Conservation (phyloP, 2,113 vertebrate species). For the Aythya baeri region DNA sequence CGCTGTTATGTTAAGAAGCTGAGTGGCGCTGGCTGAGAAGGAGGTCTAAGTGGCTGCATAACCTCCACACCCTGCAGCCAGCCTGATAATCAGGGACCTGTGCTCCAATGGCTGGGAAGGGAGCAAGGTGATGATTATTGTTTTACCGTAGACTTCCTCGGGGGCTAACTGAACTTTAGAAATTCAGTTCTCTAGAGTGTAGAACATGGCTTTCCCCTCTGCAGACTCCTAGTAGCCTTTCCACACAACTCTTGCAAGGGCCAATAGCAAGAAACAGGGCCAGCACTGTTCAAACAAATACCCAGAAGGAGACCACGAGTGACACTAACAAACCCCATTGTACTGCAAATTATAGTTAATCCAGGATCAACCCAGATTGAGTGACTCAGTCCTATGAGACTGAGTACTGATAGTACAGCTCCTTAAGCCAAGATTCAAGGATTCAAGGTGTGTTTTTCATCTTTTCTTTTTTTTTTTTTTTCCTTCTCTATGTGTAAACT, state of each 20-base stretch:
- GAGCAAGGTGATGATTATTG: slow-evolving; percentile 51
- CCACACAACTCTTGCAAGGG: background rate
- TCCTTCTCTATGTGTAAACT: background rate
- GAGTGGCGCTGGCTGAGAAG: slow-evolving; percentile 41
- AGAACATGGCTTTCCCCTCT: background rate
- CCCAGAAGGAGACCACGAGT: background rate
- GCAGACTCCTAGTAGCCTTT: background rate
- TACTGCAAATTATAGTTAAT: background rate
- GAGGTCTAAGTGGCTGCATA: slow-evolving; percentile 13
- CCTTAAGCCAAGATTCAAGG: background rate
- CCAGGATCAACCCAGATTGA: background rate
- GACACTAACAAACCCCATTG: background rate
- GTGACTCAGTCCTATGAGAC: background rate
- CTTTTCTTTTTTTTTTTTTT: background rate
- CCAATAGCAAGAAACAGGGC: background rate
- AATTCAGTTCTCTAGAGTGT: background rate
- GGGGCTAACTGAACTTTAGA: slow-evolving; percentile 20
- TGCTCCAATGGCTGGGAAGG: background rate
- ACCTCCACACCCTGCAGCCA: background rate
- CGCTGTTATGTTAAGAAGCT: slow-evolving; percentile 41
- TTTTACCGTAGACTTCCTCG: slow-evolving; percentile 31
- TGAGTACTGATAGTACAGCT: background rate
- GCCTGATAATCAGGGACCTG: slow-evolving; percentile 8
- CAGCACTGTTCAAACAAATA: background rate
- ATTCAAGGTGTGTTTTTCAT: background rate